Evolutionary conservation across 1,140 invertebrate species (phyloP).

Genomic region (Philaenus spumarius): DNA sequence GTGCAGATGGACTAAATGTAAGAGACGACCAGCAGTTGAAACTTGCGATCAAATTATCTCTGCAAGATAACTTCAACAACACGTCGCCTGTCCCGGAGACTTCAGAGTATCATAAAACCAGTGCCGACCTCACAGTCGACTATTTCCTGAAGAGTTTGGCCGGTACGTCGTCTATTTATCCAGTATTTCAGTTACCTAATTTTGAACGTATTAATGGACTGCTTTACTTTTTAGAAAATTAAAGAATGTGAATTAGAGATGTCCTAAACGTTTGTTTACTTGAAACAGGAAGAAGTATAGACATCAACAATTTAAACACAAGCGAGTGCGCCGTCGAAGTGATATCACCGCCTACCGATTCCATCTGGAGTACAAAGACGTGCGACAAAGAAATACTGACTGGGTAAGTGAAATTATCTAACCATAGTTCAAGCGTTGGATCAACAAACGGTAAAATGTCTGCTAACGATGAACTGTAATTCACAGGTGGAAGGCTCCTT

Average conservation of each 20-base stretch:
- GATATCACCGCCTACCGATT: slow-evolving; percentile 5
- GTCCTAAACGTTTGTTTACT: no score
- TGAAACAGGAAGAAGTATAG: slow-evolving; percentile 14
- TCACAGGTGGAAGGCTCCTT: slow-evolving; percentile 12
- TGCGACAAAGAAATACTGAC: slow-evolving; percentile 8
- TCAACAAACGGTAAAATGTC: no score
- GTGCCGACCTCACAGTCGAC: slow-evolving; percentile 46
- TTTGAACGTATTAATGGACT: no score
- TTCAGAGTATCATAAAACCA: slow-evolving; percentile 36
- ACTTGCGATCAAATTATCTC: slow-evolving; percentile 43
- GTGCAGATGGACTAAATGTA: background rate
- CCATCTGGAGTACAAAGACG: background rate
- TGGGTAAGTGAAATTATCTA: background rate
- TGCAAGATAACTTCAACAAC: slow-evolving; percentile 38
- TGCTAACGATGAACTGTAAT: no score
- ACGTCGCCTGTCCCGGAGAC: background rate
- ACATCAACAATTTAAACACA: slow-evolving; percentile 16
- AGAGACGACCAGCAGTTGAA: slow-evolving; percentile 42
- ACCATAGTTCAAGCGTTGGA: background rate
- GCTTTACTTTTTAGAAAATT: no score
- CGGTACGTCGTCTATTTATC: slow-evolving; percentile 29
- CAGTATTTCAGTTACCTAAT: no score
- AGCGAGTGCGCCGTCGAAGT: background rate
- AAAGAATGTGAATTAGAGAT: no score
- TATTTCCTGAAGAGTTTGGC: slow-evolving; percentile 48